Evolutionary conservation across 2,888 invertebrate genomes (phyloP), one percentile per base, ranked within the genome.

Genomic region (Tachina grossa): DNA sequence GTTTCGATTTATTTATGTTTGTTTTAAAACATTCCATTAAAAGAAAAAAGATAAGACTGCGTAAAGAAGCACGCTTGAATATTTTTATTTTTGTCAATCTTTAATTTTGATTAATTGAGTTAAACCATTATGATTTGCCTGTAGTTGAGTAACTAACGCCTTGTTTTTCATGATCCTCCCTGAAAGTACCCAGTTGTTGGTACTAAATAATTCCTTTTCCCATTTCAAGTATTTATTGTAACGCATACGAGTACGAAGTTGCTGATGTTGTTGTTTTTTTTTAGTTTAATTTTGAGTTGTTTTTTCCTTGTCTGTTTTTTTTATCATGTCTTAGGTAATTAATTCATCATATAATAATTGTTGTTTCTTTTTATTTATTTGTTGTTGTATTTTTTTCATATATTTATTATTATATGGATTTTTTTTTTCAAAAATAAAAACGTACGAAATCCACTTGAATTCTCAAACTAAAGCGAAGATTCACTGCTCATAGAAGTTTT

Each of bases 351-450:
- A 65, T 87, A 72, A 88, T 91, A 90, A 91, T 89, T 90, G 91
- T 91, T 91, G 91, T 75, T 75, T 69, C 81, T 81, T 90, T 91
- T 89, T 69, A 66, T 84, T 83, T 85, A 79, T 83, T 91, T 91
- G 89, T 91, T 91, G 90, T 91, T 91, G 92, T 91, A 90, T 90
- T 91, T 31, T 22, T 78, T 71, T 81, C 63, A 74, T 77, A 84
- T 74, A 74, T 85, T 90, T 90, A 90, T 89, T 91, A 89, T 90
- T 90, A 88, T 89, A 90, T 90, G 88, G 88, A 88, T 88, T 61
- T 87, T 88, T 78, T 84, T 85, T 89, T 84, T 43, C 11, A 45
- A 82, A 87, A 84, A 74, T 71, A 85, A 81, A 85, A 84, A 14
- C 65, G 43, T 79, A 76, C 68, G 86, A 87, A 85, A 87, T 85